A percentile compares a stretch with the other conserved stretches of the same genome.
These are phyloP conservation scores for Plecturocebus donacophilus DNA, from an alignment of 2,113 vertebrate genomes.

Conservation along the genomic window DNA sequence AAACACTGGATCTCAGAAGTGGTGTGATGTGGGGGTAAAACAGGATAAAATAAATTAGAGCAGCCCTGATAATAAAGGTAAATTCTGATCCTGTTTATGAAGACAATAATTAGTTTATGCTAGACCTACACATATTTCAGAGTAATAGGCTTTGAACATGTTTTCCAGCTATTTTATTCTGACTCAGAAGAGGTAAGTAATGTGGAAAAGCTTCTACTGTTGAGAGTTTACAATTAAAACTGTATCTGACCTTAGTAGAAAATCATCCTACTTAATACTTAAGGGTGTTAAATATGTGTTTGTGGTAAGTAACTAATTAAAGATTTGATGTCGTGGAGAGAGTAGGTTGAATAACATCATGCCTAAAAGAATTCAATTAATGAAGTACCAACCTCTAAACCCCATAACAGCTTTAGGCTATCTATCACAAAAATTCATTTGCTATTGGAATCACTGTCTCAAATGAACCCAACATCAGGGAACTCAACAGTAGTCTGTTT, in stretches of 20 bases:
- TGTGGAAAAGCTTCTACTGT: not conserved
- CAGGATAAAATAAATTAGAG: not conserved
- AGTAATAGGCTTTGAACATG: not conserved
- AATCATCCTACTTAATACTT: not conserved
- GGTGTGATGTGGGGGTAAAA: not conserved
- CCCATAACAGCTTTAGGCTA: not conserved
- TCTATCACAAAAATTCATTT: constrained; percentile 33
- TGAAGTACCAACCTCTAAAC: not conserved
- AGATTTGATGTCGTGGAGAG: not conserved
- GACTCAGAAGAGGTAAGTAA: not conserved
- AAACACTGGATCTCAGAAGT: not conserved
- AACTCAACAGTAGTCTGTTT: not conserved
- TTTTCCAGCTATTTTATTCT: not conserved
- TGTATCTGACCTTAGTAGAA: not conserved
- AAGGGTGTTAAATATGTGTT: constrained; percentile 45
- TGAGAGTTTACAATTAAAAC: not conserved
- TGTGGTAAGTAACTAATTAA: constrained; percentile 28
- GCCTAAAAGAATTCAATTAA: constrained; percentile 48
- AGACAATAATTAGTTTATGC: not conserved
- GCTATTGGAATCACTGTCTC: constrained; percentile 31
- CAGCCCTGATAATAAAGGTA: not conserved
- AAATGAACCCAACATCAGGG: not conserved
- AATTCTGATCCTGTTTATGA: not conserved
- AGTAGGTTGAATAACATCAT: not conserved
- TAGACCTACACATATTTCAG: not conserved